Evolutionary conservation across 2,113 vertebrate species (phyloP), one percentile per base, ranked within the genome.

Genomic region (Ctenodactylus gundi): DNA sequence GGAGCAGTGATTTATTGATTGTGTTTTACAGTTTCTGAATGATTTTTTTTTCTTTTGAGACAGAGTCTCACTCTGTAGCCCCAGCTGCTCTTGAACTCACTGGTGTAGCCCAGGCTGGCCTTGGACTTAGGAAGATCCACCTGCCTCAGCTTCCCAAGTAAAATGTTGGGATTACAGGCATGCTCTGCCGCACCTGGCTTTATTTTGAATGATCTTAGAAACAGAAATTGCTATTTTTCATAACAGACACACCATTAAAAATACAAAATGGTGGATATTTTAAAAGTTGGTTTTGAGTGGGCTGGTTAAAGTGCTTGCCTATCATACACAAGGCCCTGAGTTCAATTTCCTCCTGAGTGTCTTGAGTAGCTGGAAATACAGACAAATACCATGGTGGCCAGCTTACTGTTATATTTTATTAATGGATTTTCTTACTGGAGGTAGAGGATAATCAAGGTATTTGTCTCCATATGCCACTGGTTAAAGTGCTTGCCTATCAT

Each of bases 1-100:
- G n/a, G n/a, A n/a, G n/a, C 41, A 57, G 7, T 89, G 27, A 2
- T 62, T 88, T 81, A 51, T 70, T 85, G 29, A 82, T 92, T 94
- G 85, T 77, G 87, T 94, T 90, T 87, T 90, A 82, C 49, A 87
- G 2, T 93, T 92, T 91, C n/a, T 84, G 41, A 90, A 65, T 90
- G 34, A 60, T 87, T 12, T 93, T 87, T n/a, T n/a, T n/a, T n/a
- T n/a, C n/a, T n/a, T n/a, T n/a, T n/a, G n/a, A n/a, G n/a, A n/a
- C n/a, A n/a, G n/a, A n/a, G n/a, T n/a, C n/a, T n/a, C n/a, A n/a
- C n/a, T n/a, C n/a, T n/a, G n/a, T n/a, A n/a, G n/a, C n/a, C n/a
- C n/a, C n/a, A n/a, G n/a, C n/a, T n/a, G n/a, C n/a, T n/a, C n/a
- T n/a, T n/a, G n/a, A n/a, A n/a, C n/a, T n/a, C n/a, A n/a, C n/a